Conservation (phyloP, 2,113 vertebrate species). For the Ramphastos sulfuratus region DNA sequence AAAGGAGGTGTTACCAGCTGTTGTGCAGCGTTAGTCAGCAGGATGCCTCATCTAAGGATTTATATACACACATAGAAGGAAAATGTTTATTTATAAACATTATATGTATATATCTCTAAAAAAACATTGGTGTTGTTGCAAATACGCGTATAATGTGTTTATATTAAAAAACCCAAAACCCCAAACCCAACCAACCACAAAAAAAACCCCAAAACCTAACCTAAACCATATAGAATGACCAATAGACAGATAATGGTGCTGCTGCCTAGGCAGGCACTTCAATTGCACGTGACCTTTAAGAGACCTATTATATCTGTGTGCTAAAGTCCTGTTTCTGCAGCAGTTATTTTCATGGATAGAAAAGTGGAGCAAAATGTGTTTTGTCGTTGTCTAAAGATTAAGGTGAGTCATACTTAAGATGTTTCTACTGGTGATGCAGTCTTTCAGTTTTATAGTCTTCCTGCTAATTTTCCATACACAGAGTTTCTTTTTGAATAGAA, state of each 20-base stretch:
- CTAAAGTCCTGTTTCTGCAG: background rate
- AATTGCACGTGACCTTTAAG: too few relatives aligned
- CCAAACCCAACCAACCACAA: background rate
- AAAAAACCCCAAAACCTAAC: too few relatives aligned
- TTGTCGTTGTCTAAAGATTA: background rate
- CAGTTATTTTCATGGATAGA: background rate
- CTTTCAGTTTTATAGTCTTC: background rate
- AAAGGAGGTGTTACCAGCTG: conserved; percentile 1
- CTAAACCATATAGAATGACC: background rate
- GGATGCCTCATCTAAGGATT: background rate
- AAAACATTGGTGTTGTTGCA: background rate
- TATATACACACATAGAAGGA: background rate
- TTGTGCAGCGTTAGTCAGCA: background rate
- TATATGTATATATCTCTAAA: background rate
- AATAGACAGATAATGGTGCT: background rate
- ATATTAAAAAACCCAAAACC: background rate
- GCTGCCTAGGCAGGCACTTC: background rate
- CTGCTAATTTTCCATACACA: background rate
- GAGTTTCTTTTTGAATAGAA: background rate
- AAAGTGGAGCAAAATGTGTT: background rate
- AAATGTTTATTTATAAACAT: background rate
- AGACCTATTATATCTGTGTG: background rate
- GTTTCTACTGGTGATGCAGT: background rate
- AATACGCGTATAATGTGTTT: background rate
- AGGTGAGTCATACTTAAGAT: background rate